Conservation (phyloP, 2,888 invertebrate genomes). For the Epistrophe grossulariae region DNA sequence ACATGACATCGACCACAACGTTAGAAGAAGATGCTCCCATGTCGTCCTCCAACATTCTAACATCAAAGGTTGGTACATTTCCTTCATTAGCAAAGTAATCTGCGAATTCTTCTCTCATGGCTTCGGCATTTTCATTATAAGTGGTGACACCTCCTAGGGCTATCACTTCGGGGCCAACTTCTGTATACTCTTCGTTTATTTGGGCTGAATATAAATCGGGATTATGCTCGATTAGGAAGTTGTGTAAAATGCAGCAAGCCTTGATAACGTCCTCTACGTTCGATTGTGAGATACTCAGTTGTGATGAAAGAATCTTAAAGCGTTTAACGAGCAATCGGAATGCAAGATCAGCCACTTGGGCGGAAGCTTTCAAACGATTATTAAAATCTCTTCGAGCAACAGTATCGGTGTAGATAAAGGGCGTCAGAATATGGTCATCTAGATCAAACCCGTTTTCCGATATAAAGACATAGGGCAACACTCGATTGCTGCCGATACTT, state of each 20-base stretch:
- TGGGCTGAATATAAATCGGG: slow-evolving; percentile 46
- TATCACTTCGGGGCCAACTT: slow-evolving; percentile 20
- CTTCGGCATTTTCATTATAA: slow-evolving; percentile 56
- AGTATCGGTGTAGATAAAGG: slow-evolving; percentile 57
- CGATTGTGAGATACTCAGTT: slow-evolving; percentile 38
- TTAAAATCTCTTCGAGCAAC: slow-evolving; percentile 48
- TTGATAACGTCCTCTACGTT: slow-evolving; percentile 64
- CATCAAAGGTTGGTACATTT: slow-evolving; percentile 63
- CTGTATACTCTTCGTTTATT: slow-evolving; percentile 1
- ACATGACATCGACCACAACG: slow-evolving; percentile 56
- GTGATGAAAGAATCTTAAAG: slow-evolving; percentile 54
- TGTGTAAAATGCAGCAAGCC: slow-evolving; percentile 65
- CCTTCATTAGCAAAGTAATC: slow-evolving; percentile 66
- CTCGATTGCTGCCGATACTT: slow-evolving; percentile 60
- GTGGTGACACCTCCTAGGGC: background rate
- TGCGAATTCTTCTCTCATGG: slow-evolving; percentile 58
- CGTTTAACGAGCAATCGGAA: slow-evolving; percentile 55
- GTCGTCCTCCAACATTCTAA: slow-evolving; percentile 57
- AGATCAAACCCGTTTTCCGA: slow-evolving; percentile 71
- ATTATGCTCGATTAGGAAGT: slow-evolving; percentile 68
- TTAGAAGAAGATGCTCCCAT: slow-evolving; percentile 45
- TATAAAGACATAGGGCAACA: slow-evolving; percentile 72
- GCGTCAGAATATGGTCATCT: slow-evolving; percentile 71
- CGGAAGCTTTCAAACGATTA: slow-evolving; percentile 44
- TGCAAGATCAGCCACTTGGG: slow-evolving; percentile 55